Conservation (phyloP, 1,140 invertebrate genomes). For the Pseudomyrmex gracilis region DNA sequence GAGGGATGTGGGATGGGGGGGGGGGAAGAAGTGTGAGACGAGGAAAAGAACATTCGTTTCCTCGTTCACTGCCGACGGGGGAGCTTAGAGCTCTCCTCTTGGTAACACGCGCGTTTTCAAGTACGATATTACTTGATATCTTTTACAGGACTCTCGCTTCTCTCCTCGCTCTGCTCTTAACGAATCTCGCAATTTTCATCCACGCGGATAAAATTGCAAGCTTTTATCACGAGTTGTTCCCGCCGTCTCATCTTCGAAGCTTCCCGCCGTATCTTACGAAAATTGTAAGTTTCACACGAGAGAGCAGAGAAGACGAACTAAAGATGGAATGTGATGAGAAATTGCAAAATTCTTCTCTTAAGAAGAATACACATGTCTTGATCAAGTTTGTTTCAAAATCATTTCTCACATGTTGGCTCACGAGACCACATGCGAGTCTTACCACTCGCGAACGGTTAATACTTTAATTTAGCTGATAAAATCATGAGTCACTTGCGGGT, state of each 20-base stretch:
- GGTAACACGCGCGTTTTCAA: background rate
- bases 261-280: too few species aligned
- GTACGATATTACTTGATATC: conserved; percentile 10
- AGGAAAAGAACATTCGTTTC: conserved; percentile 56
- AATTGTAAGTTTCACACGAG: too few species aligned
- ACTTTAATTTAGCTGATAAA: conserved; percentile 54
- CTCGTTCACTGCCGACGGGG: background rate
- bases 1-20: conserved; percentile 3
- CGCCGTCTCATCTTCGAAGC: too few species aligned
- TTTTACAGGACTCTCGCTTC: background rate
- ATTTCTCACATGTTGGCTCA: background rate
- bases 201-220: too few species aligned
- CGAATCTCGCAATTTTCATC: too few species aligned
- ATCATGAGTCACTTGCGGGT: conserved; percentile 33
- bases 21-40: conserved; percentile 1
- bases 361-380: too few species aligned
- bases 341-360: too few species aligned
- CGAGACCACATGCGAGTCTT: background rate
- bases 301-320: too few species aligned
- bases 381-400: too few species aligned
- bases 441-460: conserved; percentile 36
- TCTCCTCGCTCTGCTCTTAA: too few species aligned
- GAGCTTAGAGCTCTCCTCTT: background rate
- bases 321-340: too few species aligned
- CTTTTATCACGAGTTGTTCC: too few species aligned